phyloP scores from a whole-genome alignment of 2,113 vertebrate genomes.

The Trogon surrucura region DNA sequence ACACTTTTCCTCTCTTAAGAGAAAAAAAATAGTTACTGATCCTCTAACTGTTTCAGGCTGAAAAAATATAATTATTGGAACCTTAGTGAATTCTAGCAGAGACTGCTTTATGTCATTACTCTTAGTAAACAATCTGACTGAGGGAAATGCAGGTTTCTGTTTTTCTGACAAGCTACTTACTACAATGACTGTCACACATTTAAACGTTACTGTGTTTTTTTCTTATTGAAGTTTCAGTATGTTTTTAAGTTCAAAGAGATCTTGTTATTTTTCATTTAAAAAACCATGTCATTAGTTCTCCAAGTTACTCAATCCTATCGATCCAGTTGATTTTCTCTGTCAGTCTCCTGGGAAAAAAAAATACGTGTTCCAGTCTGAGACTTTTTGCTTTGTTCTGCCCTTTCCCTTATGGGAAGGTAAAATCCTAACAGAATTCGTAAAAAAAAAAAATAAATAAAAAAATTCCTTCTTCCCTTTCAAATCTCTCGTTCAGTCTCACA shows the following conservation, averaged over 20 bases:
- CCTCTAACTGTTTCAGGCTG: background rate
- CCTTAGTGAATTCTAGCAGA: background rate
- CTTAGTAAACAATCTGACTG: background rate
- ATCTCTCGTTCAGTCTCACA: background rate
- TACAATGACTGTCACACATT: background rate
- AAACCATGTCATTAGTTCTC: background rate
- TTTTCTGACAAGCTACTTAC: background rate
- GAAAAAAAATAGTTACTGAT: background rate
- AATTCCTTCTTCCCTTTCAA: background rate
- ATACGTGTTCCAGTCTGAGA: background rate
- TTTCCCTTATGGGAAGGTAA: background rate
- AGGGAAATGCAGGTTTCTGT: background rate
- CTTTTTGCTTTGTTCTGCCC: background rate
- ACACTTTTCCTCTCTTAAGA: background rate
- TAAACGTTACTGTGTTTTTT: background rate
- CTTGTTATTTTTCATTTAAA: background rate
- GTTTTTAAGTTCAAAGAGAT: background rate
- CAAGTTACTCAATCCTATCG: background rate
- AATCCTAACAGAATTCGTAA: background rate
- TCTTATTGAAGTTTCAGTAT: background rate
- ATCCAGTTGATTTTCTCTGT: background rate
- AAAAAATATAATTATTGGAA: background rate
- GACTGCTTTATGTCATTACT: background rate
- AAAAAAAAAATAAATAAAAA: background rate
- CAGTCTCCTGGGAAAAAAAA: background rate